phyloP scores from a whole-genome alignment of 2,113 vertebrate species.

The Centrocercus urophasianus region DNA sequence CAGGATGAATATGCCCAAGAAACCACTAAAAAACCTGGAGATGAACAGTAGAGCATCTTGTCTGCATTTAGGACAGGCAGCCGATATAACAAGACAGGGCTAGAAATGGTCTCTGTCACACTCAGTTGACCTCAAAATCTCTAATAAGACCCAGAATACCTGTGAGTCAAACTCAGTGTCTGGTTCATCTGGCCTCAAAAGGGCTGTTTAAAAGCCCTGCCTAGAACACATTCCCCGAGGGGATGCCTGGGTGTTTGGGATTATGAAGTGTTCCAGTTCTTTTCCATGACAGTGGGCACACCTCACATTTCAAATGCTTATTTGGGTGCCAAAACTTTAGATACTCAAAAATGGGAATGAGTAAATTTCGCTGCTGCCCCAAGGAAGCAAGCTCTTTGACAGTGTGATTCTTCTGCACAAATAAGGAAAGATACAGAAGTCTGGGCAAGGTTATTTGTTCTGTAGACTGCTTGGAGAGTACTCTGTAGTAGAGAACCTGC shows the following conservation, averaged over 20 bases:
- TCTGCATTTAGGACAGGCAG: neutral
- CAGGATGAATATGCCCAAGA: neutral
- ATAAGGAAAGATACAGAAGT: neutral
- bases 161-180: accelerated
- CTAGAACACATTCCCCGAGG: neutral
- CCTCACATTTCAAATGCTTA: neutral
- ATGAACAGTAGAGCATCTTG: neutral
- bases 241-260: neutral
- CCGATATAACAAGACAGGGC: neutral
- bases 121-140: neutral
- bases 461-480: neutral
- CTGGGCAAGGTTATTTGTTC: neutral
- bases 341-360: neutral
- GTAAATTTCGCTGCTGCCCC: neutral
- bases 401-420: neutral
- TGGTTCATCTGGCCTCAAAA: neutral
- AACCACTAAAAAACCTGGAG: neutral
- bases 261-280: neutral
- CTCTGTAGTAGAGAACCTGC: neutral
- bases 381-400: neutral
- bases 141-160: neutral
- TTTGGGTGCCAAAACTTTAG: neutral
- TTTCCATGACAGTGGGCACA: neutral
- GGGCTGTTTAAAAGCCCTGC: neutral
- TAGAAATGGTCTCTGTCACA: neutral